Conservation (phyloP, 2,113 vertebrate species). For the Podilymbus podiceps region DNA sequence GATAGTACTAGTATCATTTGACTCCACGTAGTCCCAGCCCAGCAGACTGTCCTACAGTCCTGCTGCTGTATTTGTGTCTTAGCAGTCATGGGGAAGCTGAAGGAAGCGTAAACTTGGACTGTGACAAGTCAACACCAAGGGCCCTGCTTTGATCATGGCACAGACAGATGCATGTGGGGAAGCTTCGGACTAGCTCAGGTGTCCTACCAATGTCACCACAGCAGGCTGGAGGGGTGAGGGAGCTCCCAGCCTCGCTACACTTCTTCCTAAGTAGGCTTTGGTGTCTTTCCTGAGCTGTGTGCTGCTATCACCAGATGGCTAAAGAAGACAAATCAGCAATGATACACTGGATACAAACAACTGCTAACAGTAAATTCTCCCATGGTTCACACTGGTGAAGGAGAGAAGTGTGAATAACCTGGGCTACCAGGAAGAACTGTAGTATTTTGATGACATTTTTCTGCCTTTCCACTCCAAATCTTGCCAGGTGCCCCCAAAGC, state of each 20-base stretch:
- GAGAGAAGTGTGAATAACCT: background rate
- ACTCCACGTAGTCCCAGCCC: background rate
- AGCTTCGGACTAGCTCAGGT: background rate
- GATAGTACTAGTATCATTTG: accelerated
- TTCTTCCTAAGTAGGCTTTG: background rate
- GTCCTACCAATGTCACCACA: background rate
- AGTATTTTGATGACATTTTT: background rate
- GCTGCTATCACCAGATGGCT: background rate
- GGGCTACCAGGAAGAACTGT: background rate
- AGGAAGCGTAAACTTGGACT: background rate
- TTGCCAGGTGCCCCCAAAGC: background rate
- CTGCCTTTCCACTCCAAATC: background rate
- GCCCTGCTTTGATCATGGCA: background rate
- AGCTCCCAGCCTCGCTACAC: background rate
- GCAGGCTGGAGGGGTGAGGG: background rate
- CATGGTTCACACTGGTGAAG: accelerated
- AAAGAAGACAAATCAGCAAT: background rate
- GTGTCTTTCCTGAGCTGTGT: background rate
- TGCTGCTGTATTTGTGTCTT: background rate
- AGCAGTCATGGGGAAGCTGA: background rate
- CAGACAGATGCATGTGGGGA: accelerated
- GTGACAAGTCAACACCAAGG: background rate
- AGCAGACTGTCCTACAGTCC: background rate
- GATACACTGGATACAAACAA: background rate
- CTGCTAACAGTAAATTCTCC: background rate